Base-by-base conservation (phyloP, 2,888 invertebrate species). In the Hypomecis atomaria region DNA sequence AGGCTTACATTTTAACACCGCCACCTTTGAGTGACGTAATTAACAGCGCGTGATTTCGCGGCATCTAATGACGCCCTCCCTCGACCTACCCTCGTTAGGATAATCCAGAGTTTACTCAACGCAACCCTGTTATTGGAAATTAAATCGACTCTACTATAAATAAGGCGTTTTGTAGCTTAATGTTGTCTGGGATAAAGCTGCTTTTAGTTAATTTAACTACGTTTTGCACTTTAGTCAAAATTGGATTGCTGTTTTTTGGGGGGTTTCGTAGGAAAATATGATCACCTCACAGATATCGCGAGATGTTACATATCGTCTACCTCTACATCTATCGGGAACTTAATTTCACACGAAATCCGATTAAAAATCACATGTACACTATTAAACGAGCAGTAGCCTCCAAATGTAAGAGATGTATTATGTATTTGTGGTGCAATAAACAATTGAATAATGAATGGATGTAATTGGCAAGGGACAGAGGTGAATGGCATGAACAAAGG, bases 21-120 rank as follows among this genome's bases (percentile, higher is more conserved):
- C 40, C 42, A 44, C 43, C 50, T 49, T 42, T 49, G 11, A 52
- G 40, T 56, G 62, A 45, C 38, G 62, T 62, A 62, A 62, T 62
- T 50, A 62, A 62, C 56, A 11, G 38, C 33, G 53, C 56, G 62
- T 62, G 62, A 56, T 61, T 56, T 52, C 9, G 50, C 55, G 62
- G 62, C 38, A 50, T 53, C 57, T 62, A 57, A 58, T 57, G 62
- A 53, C 57, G 57, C 53, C 53, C 42, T n/a, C 43, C 55, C 2
- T 36, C 48, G 61, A 45, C 56, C 42, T 47, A 47, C 56, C 57
- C 62, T 62, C 62, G 57, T 62, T 62, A 62, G 42, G 62, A 36
- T 62, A 62, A 62, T 62, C 62, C 57, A 37, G 47, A 57, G 47
- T 62, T 62, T 42, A 36, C 53, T 13, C 37, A 23, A 40, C 62